These are phyloP conservation scores for Octomys mimax DNA, from an alignment of 2,797 vertebrate genomes.

Conservation along the genomic window DNA sequence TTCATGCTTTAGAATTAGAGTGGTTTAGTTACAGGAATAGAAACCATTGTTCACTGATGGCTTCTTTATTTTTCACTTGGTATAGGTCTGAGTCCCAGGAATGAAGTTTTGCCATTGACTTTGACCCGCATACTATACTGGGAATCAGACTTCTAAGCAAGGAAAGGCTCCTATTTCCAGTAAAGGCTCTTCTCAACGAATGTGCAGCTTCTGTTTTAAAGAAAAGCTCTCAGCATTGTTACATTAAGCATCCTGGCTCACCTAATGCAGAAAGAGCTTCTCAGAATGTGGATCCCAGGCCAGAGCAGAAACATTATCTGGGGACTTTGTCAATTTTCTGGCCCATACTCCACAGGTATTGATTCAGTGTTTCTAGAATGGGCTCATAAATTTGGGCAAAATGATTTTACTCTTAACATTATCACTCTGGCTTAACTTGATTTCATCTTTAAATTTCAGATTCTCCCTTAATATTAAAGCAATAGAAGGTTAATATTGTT, in stretches of 20 bases:
- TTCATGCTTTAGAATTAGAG: slow-evolving; percentile 9
- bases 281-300: not conserved
- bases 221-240: not conserved
- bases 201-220: not conserved
- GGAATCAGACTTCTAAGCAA: slow-evolving; percentile 2
- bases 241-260: not conserved
- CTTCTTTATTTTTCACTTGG: not conserved
- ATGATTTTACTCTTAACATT: not conserved
- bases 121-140: not conserved
- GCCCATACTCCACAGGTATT: not conserved
- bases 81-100: not conserved
- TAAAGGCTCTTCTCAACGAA: not conserved
- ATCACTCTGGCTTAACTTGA: not conserved
- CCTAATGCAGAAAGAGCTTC: not conserved
- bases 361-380: not conserved
- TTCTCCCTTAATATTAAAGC: slow-evolving; percentile 24
- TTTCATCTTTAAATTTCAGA: not conserved
- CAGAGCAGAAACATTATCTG: not conserved
- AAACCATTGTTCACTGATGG: not conserved
- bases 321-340: not conserved
- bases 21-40: not conserved
- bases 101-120: not conserved
- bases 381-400: not conserved
- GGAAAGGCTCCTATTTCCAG: not conserved
- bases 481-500: not conserved